These are phyloP conservation scores for Enteromius mattozi DNA, from an alignment of 2,797 vertebrate species.

Conservation along the genomic window DNA sequence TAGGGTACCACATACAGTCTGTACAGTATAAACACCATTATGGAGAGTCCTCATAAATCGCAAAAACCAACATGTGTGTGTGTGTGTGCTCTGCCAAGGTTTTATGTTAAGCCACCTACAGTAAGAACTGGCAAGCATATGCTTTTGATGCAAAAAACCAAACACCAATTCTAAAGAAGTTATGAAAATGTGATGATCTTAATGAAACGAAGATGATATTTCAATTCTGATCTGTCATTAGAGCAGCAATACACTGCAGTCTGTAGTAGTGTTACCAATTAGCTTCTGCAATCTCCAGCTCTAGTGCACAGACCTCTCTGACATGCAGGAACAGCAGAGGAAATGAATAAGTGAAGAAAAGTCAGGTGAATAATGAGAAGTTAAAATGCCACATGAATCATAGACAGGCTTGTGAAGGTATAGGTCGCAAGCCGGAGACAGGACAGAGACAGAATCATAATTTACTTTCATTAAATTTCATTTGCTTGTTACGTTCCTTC, in stretches of 20 bases:
- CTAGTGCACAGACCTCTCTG: not conserved
- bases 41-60: too few relatives aligned
- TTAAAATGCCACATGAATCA: slow-evolving; percentile 40
- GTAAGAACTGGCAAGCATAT: not conserved
- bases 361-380: slow-evolving; percentile 34
- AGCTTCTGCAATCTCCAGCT: not conserved
- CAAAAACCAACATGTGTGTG: not conserved
- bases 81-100: not conserved
- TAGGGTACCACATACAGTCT: too few relatives aligned
- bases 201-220: not conserved
- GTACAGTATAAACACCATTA: too few relatives aligned
- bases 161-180: not conserved
- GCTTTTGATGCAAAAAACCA: not conserved
- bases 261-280: not conserved
- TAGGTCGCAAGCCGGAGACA: not conserved
- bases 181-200: not conserved
- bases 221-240: slow-evolving; percentile 7
- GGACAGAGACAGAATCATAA: not conserved
- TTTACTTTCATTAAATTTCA: slow-evolving; percentile 25
- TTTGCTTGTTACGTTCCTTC: slow-evolving; percentile 1
- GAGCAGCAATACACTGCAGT: not conserved
- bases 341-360: slow-evolving; percentile 17
- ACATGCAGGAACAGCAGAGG: slow-evolving; percentile 14
- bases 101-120: not conserved
- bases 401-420: not conserved